These are phyloP conservation scores for Arctocebus calabarensis DNA, from an alignment of 2,797 vertebrate species.

Conservation along the genomic window DNA sequence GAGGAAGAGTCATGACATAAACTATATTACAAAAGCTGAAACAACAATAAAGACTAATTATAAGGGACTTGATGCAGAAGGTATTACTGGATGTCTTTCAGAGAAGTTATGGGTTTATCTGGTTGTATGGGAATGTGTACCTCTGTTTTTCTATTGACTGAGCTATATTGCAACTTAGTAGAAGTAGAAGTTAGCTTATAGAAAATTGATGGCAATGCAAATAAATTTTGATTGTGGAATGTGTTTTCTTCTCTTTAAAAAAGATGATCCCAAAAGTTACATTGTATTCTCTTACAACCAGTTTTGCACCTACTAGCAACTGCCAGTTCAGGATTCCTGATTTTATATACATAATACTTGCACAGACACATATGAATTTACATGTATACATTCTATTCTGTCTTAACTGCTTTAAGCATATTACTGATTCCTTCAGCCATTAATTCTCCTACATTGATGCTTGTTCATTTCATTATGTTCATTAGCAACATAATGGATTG, in stretches of 20 bases:
- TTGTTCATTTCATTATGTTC: neutral
- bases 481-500: neutral
- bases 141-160: neutral
- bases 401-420: neutral
- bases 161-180: neutral
- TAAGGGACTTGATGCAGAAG: neutral
- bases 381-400: neutral
- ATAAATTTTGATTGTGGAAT: conserved; percentile 38
- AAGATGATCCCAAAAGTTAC: neutral
- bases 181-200: conserved; percentile 10
- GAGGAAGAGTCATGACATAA: neutral
- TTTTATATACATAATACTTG: neutral
- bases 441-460: neutral
- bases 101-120: neutral
- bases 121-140: neutral
- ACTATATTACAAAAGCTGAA: neutral
- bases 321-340: neutral
- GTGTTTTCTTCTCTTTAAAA: neutral
- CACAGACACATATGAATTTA: neutral
- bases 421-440: neutral
- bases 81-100: neutral
- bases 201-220: conserved; percentile 24
- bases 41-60: conserved; percentile 42
- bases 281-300: neutral
- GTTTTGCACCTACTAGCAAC: neutral